These are phyloP conservation scores for Unio pictorum DNA, from an alignment of 2,888 invertebrate species.

Conservation along the genomic window DNA sequence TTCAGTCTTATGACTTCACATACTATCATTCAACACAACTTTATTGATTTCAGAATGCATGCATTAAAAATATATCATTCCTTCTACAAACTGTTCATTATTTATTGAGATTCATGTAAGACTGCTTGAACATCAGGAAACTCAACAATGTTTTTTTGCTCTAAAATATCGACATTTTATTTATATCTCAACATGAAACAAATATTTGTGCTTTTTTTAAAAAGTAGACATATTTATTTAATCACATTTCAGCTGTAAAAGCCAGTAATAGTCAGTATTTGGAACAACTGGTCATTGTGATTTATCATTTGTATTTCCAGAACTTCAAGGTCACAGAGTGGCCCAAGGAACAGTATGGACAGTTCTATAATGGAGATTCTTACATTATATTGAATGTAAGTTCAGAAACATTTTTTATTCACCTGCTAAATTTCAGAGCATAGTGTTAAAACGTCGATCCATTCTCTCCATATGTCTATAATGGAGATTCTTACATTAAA, in stretches of 20 bases:
- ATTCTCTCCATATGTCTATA: no score
- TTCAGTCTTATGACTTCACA: no score
- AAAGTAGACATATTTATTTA: background rate
- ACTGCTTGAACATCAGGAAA: no score
- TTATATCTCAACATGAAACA: background rate
- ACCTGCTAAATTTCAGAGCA: no score
- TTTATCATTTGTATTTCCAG: constrained; percentile 38
- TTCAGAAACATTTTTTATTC: background rate
- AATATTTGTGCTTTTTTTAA: background rate
- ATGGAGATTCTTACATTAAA: constrained; percentile 24
- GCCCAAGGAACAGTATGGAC: constrained; percentile 64
- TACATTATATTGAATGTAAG: constrained; percentile 67
- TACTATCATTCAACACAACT: no score
- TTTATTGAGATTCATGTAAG: no score
- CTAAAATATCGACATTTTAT: background rate
- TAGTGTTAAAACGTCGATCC: no score
- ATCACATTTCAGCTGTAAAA: background rate
- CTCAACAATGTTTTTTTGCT: no score
- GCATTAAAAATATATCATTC: no score
- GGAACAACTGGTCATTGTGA: background rate
- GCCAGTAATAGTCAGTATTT: background rate
- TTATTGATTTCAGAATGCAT: no score
- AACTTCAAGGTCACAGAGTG: constrained; percentile 60
- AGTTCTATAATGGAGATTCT: constrained; percentile 65
- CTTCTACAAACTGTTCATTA: no score